A percentile compares a stretch with the other conserved stretches of the same genome.
Evolutionary conservation across 92 coral and sea anemone genomes (phyloP).

Genomic region (Micromussa lordhowensis): DNA sequence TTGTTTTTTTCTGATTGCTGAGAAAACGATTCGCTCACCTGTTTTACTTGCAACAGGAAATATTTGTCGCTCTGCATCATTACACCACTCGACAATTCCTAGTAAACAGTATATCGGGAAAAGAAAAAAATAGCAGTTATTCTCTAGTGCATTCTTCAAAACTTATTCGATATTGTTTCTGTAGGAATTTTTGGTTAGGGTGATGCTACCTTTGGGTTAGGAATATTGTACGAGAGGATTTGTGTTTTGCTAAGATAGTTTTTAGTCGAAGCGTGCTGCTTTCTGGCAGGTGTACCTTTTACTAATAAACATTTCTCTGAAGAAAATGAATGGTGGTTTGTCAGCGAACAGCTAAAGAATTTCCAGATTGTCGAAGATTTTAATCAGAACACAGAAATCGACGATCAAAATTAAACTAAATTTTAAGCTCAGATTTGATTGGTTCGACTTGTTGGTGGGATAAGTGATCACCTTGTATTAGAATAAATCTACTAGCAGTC

Average conservation of each 20-base stretch:
- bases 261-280: background rate
- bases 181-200: background rate
- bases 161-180: background rate
- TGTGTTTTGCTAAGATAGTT: background rate
- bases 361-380: too few species aligned
- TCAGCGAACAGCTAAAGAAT: too few species aligned
- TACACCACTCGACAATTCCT: constrained; percentile 27
- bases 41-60: background rate
- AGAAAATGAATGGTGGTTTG: too few species aligned
- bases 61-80: background rate
- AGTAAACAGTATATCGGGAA: background rate
- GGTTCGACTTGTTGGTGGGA: too few species aligned
- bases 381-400: too few species aligned
- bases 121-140: background rate
- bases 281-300: too few species aligned
- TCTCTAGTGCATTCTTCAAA: background rate
- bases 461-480: too few species aligned
- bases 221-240: background rate
- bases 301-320: too few species aligned
- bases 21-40: constrained; percentile 1
- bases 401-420: too few species aligned
- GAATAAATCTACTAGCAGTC: too few species aligned
- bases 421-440: too few species aligned
- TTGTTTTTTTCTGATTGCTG: background rate
- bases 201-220: background rate